Conservation (phyloP, 2,113 vertebrate genomes). For the Galeopterus variegatus region DNA sequence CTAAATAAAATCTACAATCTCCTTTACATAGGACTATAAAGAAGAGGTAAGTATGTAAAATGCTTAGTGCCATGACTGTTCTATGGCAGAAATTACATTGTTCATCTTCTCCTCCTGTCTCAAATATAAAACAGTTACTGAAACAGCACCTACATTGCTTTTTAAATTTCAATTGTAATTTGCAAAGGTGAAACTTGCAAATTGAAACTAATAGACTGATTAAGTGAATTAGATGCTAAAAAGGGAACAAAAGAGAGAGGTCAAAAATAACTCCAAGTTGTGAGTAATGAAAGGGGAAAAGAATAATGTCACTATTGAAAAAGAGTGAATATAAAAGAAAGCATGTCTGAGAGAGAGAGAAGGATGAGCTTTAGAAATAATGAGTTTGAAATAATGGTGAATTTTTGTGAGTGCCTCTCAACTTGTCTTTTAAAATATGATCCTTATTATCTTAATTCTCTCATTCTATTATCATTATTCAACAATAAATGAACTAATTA, state of each 20-base stretch:
- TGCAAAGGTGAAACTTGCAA: conserved; percentile 49
- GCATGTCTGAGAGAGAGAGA: not conserved
- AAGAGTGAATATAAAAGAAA: not conserved
- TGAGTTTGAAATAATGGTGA: not conserved
- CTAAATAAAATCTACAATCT: not conserved
- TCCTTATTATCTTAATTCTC: not conserved
- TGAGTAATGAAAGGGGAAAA: not conserved
- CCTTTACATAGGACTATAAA: not conserved
- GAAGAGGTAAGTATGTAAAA: not conserved
- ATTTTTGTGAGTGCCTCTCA: not conserved
- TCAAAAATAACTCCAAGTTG: conserved; percentile 48
- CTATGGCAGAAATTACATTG: not conserved
- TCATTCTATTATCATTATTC: not conserved
- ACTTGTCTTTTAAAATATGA: not conserved
- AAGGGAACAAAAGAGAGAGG: conserved; percentile 9
- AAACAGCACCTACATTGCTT: not conserved
- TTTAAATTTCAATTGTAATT: conserved; percentile 59
- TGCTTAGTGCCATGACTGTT: not conserved
- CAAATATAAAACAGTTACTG: not conserved
- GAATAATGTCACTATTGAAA: not conserved
- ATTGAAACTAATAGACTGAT: conserved; percentile 52
- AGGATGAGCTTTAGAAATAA: not conserved
- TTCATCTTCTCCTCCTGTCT: not conserved
- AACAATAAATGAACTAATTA: not conserved
- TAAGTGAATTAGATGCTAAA: conserved; percentile 67